A percentile compares a stretch with the other conserved stretches of the same genome.
These are phyloP conservation scores for Luehdorfia chinensis DNA, from an alignment of 1,140 invertebrate species.

Conservation along the genomic window DNA sequence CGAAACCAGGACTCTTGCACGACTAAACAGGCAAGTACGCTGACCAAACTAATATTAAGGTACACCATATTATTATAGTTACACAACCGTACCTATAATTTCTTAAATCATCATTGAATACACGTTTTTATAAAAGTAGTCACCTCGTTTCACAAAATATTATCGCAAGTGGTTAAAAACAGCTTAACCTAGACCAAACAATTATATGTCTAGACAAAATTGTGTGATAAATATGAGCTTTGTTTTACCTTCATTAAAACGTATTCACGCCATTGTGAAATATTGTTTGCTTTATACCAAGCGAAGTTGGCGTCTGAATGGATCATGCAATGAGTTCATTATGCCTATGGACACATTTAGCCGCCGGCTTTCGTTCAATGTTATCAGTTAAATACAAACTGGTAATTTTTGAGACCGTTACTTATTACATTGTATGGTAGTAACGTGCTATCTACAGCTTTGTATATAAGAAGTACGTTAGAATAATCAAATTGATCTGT, in stretches of 20 bases:
- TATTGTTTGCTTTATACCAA: slow-evolving; percentile 21
- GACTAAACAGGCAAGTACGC: too few species aligned
- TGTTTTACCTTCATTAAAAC: slow-evolving; percentile 23
- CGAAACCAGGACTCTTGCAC: too few species aligned
- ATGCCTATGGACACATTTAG: slow-evolving; percentile 33
- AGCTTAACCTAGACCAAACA: slow-evolving; percentile 13
- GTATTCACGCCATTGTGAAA: slow-evolving; percentile 17
- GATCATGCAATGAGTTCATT: slow-evolving; percentile 43
- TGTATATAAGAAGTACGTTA: slow-evolving; percentile 1
- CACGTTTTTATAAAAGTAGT: too few species aligned
- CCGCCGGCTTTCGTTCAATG: slow-evolving; percentile 39
- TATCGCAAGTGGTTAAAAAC: slow-evolving; percentile 14
- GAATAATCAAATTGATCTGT: not conserved
- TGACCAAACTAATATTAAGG: too few species aligned
- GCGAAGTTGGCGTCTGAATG: slow-evolving; percentile 13
- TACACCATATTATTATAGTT: too few species aligned
- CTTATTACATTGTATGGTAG: slow-evolving; percentile 21
- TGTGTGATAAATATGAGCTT: slow-evolving; percentile 13
- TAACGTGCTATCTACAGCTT: slow-evolving; percentile 7
- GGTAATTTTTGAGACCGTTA: slow-evolving; percentile 41
- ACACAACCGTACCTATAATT: too few species aligned
- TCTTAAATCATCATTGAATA: too few species aligned
- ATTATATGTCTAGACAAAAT: slow-evolving; percentile 7
- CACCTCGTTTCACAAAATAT: not conserved
- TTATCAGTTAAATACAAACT: slow-evolving; percentile 35